These are phyloP conservation scores for Pteromalus puparum DNA, from an alignment of 1,140 invertebrate genomes.

Conservation along the genomic window DNA sequence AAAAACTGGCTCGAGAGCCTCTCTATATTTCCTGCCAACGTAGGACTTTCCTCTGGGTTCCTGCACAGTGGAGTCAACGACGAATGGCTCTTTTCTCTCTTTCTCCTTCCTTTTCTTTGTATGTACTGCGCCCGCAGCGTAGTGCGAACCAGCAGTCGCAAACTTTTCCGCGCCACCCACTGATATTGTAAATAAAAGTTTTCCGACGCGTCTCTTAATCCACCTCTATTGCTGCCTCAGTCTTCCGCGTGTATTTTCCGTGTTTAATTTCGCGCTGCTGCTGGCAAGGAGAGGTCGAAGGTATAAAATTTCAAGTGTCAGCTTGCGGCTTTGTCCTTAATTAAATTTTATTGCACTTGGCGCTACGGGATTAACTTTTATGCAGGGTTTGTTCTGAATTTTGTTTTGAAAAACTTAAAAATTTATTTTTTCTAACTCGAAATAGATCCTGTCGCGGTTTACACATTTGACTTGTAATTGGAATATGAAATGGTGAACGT, in stretches of 20 bases:
- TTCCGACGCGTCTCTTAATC: background rate
- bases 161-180: background rate
- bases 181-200: slow-evolving; percentile 29
- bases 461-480: background rate
- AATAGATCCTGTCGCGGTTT: background rate
- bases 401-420: background rate
- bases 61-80: background rate
- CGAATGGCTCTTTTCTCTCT: background rate
- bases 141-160: background rate
- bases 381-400: background rate
- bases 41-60: no score
- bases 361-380: background rate
- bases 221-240: background rate
- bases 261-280: background rate
- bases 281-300: background rate
- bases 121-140: background rate
- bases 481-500: background rate
- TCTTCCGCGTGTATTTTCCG: background rate
- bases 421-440: background rate
- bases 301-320: background rate
- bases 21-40: no score
- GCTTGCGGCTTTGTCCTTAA: background rate
- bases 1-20: no score
- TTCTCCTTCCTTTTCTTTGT: background rate
- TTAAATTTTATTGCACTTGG: background rate